Base-by-base conservation (phyloP, 1,140 invertebrate genomes). In the Panonychus citri region DNA sequence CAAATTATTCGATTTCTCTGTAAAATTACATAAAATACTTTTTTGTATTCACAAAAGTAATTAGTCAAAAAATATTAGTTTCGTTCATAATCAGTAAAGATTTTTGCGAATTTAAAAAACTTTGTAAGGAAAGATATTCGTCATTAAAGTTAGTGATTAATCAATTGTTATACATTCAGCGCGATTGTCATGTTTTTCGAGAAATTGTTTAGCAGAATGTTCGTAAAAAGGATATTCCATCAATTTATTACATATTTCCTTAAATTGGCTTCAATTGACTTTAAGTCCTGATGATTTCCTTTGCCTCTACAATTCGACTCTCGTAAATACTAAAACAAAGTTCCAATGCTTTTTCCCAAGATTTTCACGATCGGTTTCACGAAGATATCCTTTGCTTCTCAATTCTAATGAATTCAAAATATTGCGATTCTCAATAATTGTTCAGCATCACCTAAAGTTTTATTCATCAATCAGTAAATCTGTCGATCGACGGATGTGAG, bases 401-500 rank as follows among this genome's bases (percentile, higher is more conserved):
- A 88, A 86, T 3, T 87, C 87, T 51, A 75, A 78, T 66, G 79
- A 79, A 57, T 77, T 76, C 12, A 71, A 61, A 86, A 81, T 49
- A 84, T 68, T 54, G 80, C 81, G 15, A 93, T 69, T 2, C n/a
- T 48, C 49, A 86, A 72, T n/a, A 94, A 70, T 62, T 80, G 78
- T 64, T 78, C 77, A 63, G 81, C 79, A 67, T 94, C 87, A 59
- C 81, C 78, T 17, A 78, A 77, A 63, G 82, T 78, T 58, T 77
- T 76, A 15, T 90, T 68, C 76, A 66, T 89, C 80, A 68, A 91
- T 74, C 0, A 88, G 71, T 8, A 91, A 73, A 8, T 77, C 73
- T 3, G 90, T 76, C 61, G 82, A 83, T 56, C 84, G 77, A 58
- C 80, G 83, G 80, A 94, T 85, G 65, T 94, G 87, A 37, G 82